Conservation (phyloP, 2,113 vertebrate genomes). For the Copsychus sechellarum region DNA sequence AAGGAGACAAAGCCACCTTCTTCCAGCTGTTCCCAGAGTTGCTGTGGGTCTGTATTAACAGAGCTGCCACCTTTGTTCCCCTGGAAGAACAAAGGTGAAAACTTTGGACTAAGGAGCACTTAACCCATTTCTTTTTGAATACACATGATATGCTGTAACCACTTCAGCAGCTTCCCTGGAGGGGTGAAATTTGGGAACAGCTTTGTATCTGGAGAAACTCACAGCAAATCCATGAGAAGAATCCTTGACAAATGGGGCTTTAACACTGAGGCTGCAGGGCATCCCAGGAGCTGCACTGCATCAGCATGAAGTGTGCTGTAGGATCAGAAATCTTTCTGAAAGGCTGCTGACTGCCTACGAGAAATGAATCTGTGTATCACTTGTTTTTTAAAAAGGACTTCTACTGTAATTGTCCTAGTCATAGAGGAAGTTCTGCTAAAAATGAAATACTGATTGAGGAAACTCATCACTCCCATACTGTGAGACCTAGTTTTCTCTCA, state of each 20-base stretch:
- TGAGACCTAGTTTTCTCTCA: slow-evolving; percentile 14
- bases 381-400: neutral
- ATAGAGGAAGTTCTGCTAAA: neutral
- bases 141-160: neutral
- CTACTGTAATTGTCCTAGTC: neutral
- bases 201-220: neutral
- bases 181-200: neutral
- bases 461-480: neutral
- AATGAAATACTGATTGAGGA: neutral
- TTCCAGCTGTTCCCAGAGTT: neutral
- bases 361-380: neutral
- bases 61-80: neutral
- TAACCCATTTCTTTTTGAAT: neutral
- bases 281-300: neutral
- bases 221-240: neutral
- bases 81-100: neutral
- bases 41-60: neutral
- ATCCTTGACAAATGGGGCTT: neutral
- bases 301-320: neutral
- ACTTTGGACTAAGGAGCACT: neutral
- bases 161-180: neutral
- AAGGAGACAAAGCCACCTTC: neutral
- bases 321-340: neutral
- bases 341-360: neutral
- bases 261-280: neutral